These are phyloP conservation scores for Caretta caretta DNA, from an alignment of 2,113 vertebrate genomes.

Conservation along the genomic window DNA sequence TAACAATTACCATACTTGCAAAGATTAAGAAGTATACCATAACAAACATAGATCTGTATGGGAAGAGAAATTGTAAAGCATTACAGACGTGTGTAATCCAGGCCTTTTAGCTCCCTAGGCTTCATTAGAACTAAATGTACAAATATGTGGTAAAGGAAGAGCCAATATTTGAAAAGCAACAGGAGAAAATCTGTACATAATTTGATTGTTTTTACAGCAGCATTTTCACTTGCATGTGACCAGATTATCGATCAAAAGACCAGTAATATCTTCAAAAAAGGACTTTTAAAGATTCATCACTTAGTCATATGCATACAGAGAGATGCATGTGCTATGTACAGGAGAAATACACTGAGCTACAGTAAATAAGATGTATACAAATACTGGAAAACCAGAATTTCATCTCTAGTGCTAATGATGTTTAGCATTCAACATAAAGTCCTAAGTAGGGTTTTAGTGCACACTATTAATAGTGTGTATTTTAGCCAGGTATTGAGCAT, in stretches of 20 bases:
- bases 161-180: constrained; percentile 45
- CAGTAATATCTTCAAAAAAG: constrained; percentile 17
- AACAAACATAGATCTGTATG: constrained; percentile 33
- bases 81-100: constrained; percentile 50
- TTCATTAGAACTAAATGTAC: constrained; percentile 65
- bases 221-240: constrained; percentile 41
- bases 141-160: neutral
- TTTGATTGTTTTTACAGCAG: constrained; percentile 1
- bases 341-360: constrained; percentile 36
- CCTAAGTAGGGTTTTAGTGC: constrained; percentile 50
- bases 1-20: constrained; percentile 10
- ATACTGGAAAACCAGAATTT: constrained; percentile 29
- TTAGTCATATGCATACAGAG: neutral
- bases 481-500: constrained; percentile 66
- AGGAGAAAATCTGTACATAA: neutral
- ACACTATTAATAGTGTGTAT: constrained; percentile 33
- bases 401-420: constrained; percentile 51
- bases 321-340: neutral
- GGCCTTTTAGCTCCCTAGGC: constrained; percentile 10
- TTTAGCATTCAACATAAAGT: constrained; percentile 57
- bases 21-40: constrained; percentile 21
- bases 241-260: constrained; percentile 56
- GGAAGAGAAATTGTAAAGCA: constrained; percentile 31
- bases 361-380: constrained; percentile 42
- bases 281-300: constrained; percentile 39